These are phyloP conservation scores for Mythimna lalbum DNA, from an alignment of 2,888 invertebrate species.

Conservation along the genomic window DNA sequence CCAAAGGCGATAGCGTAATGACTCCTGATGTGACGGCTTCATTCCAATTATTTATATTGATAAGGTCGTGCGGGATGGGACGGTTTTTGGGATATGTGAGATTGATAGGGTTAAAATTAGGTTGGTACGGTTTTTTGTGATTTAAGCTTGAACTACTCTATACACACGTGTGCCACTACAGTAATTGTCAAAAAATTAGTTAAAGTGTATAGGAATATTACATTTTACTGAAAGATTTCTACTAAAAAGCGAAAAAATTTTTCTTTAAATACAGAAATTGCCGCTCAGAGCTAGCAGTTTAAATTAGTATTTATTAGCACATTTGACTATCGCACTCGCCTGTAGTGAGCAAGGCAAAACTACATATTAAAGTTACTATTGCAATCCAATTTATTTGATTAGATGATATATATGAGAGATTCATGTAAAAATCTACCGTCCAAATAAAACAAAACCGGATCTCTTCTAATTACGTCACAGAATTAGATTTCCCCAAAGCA, in stretches of 20 bases:
- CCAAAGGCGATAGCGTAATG: conserved; percentile 72
- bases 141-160: too few relatives aligned
- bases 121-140: background rate
- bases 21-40: conserved; percentile 69
- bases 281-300: too few relatives aligned
- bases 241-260: too few relatives aligned
- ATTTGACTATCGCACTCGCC: background rate
- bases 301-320: too few relatives aligned
- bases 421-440: conserved; percentile 4
- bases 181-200: too few relatives aligned
- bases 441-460: conserved; percentile 14
- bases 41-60: conserved; percentile 79
- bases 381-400: background rate
- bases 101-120: conserved; percentile 10
- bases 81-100: conserved; percentile 33
- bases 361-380: background rate
- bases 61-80: conserved; percentile 58
- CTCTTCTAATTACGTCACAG: conserved; percentile 36
- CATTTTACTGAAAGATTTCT: too few relatives aligned
- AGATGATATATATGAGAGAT: too few relatives aligned
- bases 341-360: background rate
- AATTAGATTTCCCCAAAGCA: conserved; percentile 58
- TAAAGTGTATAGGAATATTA: too few relatives aligned
- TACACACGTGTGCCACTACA: too few relatives aligned
- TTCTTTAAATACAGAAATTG: too few relatives aligned